Base-by-base conservation (phyloP, 2,888 invertebrate genomes). In the Sinelater perroti region DNA sequence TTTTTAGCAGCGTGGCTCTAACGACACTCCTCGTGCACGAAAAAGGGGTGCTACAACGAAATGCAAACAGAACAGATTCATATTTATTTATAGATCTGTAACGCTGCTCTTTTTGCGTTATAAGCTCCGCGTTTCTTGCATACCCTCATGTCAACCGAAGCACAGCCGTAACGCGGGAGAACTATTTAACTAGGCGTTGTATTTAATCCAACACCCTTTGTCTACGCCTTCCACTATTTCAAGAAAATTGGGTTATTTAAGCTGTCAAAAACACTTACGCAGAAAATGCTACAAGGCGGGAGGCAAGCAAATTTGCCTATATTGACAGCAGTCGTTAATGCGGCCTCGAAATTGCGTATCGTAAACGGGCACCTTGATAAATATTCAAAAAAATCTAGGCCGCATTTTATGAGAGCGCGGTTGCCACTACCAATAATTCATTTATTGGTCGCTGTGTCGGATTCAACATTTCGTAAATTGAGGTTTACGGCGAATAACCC, bases 181-280 rank as follows among this genome's bases (percentile, higher is more conserved):
- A n/a, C n/a, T n/a, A n/a, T n/a, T n/a, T n/a, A n/a, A 16, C 16
- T 35, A 35, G 8, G 11, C 18, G 7, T 17, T 6, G 8, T 24
- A 13, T 7, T 24, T 24, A 21, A 40, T 24, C 4, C 26, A 40
- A 40, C 16, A 38, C 3, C 4, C 11, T 13, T 13, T 13, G 13
- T 4, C 26, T 21, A 13, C 3, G 24, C 40, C 16, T 24, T 24
- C 2, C 26, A 24, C 14, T 40, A 20, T 14, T 40, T 10, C 3
- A 21, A 3, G n/a, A 5, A 50, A 38, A 42, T 51, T 42, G 20
- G 24, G 40, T 42, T 40, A 51, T 51, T 51, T 42, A 51, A 51
- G 42, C 40, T 51, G 51, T 51, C 51, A 20, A 51, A 31, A 51
- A 36, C 51, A 51, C 31, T 42, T 21, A 42, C 33, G 31, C 31